phyloP scores from a whole-genome alignment of 1,140 invertebrate genomes.

The Odontomachus brunneus region DNA sequence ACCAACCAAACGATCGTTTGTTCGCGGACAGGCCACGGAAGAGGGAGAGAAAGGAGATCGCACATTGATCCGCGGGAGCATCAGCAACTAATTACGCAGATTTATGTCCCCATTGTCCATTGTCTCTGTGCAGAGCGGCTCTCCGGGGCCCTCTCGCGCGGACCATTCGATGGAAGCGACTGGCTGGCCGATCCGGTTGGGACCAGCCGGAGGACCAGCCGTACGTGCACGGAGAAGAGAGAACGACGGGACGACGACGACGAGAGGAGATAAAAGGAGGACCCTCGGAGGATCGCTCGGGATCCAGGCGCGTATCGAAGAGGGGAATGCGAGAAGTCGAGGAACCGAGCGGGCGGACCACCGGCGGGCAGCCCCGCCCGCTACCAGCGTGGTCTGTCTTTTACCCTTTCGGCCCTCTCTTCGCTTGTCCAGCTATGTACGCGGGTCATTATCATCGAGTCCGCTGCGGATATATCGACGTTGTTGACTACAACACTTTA shows the following conservation, averaged over 20 bases:
- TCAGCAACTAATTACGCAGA: conserved; percentile 89
- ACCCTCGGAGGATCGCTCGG: conserved; percentile 60
- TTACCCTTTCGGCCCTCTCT: conserved; percentile 43
- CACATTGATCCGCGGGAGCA: conserved; percentile 84
- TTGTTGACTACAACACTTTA: too few relatives aligned
- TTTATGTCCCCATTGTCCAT: conserved; percentile 89
- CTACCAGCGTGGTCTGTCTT: conserved; percentile 58
- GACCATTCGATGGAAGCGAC: conserved; percentile 70
- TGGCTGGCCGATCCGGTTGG: conserved; percentile 37
- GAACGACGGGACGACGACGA: conserved; percentile 60
- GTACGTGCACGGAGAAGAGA: conserved; percentile 53
- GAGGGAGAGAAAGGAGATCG: conserved; percentile 83
- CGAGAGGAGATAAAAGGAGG: conserved; percentile 66
- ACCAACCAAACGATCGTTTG: conserved; percentile 85
- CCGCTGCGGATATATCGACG: too few relatives aligned
- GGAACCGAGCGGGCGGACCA: conserved; percentile 78
- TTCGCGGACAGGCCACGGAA: conserved; percentile 75
- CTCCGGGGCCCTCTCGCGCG: conserved; percentile 62
- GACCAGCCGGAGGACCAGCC: conserved; percentile 38
- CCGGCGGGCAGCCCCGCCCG: conserved; percentile 80
- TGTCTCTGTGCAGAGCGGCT: conserved; percentile 82
- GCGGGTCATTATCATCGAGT: conserved; percentile 22
- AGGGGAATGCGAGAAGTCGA: conserved; percentile 67
- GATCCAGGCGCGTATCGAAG: conserved; percentile 64
- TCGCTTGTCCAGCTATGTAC: conserved; percentile 1